Evolutionary conservation across 2,888 invertebrate genomes (phyloP), one percentile per base, ranked within the genome.

Genomic region (Uropetala carovei): DNA sequence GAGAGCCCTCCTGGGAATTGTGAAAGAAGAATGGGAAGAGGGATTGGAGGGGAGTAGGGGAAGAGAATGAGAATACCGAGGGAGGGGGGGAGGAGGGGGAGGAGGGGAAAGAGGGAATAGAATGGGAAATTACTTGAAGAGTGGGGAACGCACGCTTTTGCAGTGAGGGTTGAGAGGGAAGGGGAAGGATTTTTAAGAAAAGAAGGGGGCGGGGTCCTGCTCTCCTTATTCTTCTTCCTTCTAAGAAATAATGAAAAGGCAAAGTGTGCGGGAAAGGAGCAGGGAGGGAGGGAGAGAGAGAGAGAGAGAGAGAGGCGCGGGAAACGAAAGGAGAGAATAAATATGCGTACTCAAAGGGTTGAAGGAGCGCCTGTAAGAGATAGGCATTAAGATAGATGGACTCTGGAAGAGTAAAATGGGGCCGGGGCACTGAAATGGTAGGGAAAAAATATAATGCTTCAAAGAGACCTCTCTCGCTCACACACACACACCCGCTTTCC

Each of bases 341-440:
- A 89, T 89, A 89, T 89, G 64, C 89, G 64, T 64, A 89, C 89
- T 89, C 89, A 64, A 89, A 89, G 89, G 89, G 89, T 64, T 89
- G 89, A 89, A 89, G 89, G 68, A 86, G 89, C 64, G 89, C 64
- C 89, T 89, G 89, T 58, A 64, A 10, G 89, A 64, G 89, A 89
- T 89, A 27, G 89, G 89, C 89, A 89, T 89, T 89, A 89, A 89
- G 89, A 89, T 89, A 89, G 89, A 89, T 89, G 89, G 89, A 89
- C 89, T 43, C 89, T 5, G 68, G 22, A 22, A 13, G 68, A 11
- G 68, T 18, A n/a, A 64, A 14, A 27, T 2, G 22, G 75, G n/a
- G 22, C 60, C 3, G 60, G 60, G 60, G 60, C 13, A 16, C 18
- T 60, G 13, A 7, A 16, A 16, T 16, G 60, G 60, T 60, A 7